A percentile compares a stretch with the other conserved stretches of the same genome.
phyloP scores from a whole-genome alignment of 2,888 invertebrate genomes.

The Nymphalis c-album region DNA sequence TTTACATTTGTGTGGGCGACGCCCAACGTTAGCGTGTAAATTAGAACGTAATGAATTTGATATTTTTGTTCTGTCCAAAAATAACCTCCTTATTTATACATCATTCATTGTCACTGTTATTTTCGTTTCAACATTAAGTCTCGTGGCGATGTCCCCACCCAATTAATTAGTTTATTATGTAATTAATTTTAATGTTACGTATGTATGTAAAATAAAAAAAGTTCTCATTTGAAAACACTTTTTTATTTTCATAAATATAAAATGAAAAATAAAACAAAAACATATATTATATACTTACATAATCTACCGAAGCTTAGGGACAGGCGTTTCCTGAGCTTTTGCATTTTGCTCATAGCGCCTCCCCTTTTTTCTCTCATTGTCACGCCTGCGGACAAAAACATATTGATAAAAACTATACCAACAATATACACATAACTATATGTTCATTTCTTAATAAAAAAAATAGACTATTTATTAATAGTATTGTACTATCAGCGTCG shows the following conservation, averaged over 20 bases:
- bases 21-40: conserved; percentile 10
- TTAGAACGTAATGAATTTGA: conserved; percentile 5
- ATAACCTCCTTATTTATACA: conserved; percentile 35
- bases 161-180: conserved; percentile 17
- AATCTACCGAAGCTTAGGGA: conserved; percentile 98
- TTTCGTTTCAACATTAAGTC: conserved; percentile 13
- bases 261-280: conserved; percentile 1
- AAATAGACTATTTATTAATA: background rate
- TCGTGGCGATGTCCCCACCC: conserved; percentile 9
- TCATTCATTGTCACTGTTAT: conserved; percentile 26
- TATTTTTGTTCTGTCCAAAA: conserved; percentile 28
- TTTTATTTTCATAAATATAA: background rate
- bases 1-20: conserved; percentile 13
- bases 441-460: background rate
- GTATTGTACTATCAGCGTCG: background rate
- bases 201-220: background rate
- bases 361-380: conserved; percentile 96
- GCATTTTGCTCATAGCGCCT: conserved; percentile 94
- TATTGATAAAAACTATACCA: conserved; percentile 38
- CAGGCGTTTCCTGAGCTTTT: conserved; percentile 96
- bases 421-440: background rate
- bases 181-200: conserved; percentile 5
- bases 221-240: background rate
- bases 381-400: conserved; percentile 84
- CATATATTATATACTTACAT: conserved; percentile 87